A percentile compares a stretch with the other conserved stretches of the same genome.
phyloP scores from a whole-genome alignment of 2,888 invertebrate species.

The Caenorhabditis uteleia region DNA sequence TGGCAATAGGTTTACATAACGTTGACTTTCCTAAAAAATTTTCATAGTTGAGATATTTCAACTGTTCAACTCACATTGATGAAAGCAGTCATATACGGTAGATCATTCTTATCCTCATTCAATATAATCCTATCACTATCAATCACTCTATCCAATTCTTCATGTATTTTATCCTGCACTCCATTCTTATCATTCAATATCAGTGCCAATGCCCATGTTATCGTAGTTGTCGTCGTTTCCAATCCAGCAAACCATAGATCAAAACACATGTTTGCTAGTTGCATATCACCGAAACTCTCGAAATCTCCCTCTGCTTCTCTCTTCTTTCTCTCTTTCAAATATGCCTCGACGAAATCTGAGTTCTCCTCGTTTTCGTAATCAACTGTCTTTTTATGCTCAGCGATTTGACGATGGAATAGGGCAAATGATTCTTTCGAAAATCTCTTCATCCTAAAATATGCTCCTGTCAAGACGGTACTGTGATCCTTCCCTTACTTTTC shows the following conservation, averaged over 20 bases:
- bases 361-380: constrained; percentile 28
- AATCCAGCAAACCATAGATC: constrained; percentile 33
- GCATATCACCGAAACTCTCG: constrained; percentile 15
- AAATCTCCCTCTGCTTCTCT: constrained; percentile 20
- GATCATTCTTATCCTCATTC: constrained; percentile 41
- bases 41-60: no score
- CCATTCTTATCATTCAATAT: constrained; percentile 14
- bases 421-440: no score
- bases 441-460: no score
- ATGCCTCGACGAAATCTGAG: constrained; percentile 27
- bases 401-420: no score
- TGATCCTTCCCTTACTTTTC: constrained; percentile 18
- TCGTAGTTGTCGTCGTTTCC: constrained; percentile 12
- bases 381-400: constrained; percentile 27
- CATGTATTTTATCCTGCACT: constrained; percentile 43
- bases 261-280: constrained; percentile 20
- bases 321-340: constrained; percentile 33
- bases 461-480: no score
- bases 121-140: constrained; percentile 40
- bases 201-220: constrained; percentile 21
- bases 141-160: constrained; percentile 47
- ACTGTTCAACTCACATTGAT: no score
- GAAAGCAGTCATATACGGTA: constrained; percentile 46
- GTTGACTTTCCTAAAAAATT: constrained; percentile 29
- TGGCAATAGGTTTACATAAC: constrained; percentile 34